Conservation (phyloP, 2,113 vertebrate genomes). For the Andinoacara biseriatus region DNA sequence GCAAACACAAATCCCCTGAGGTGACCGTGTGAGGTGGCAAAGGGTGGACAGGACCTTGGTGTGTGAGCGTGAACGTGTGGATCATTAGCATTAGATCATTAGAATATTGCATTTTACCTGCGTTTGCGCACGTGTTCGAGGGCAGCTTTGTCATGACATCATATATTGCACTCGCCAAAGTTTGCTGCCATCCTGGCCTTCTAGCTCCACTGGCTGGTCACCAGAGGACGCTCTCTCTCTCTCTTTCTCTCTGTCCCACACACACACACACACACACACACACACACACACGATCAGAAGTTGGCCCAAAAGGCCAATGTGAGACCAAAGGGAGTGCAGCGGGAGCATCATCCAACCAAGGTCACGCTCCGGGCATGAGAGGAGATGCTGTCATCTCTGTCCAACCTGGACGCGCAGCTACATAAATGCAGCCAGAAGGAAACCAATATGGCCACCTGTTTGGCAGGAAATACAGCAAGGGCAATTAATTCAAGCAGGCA, state of each 20-base stretch:
- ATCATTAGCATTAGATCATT: slow-evolving; percentile 3
- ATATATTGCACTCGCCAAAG: slow-evolving; percentile 37
- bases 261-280: not conserved
- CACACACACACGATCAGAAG: slow-evolving; percentile 34
- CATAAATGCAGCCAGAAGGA: slow-evolving; percentile 62
- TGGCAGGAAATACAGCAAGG: slow-evolving; percentile 53
- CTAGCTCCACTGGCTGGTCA: slow-evolving; percentile 55
- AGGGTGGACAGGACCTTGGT: slow-evolving; percentile 24
- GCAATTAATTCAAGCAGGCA: slow-evolving; percentile 63
- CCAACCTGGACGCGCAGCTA: slow-evolving; percentile 58
- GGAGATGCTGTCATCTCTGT: slow-evolving; percentile 65
- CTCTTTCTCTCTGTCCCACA: slow-evolving; percentile 4
- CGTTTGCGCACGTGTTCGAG: not conserved
- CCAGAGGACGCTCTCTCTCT: slow-evolving; percentile 46
- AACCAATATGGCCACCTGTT: slow-evolving; percentile 70
- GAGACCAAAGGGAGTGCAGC: slow-evolving; percentile 55
- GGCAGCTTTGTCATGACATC: slow-evolving; percentile 26
- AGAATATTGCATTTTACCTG: not conserved
- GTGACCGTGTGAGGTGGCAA: slow-evolving; percentile 26
- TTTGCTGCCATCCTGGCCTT: slow-evolving; percentile 41
- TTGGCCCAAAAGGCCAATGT: slow-evolving; percentile 56
- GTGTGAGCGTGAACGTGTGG: slow-evolving; percentile 10
- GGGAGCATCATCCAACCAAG: slow-evolving; percentile 49
- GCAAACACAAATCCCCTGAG: slow-evolving; percentile 22
- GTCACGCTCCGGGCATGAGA: slow-evolving; percentile 59